A percentile compares a stretch with the other conserved stretches of the same genome.
Conservation (phyloP, 1,140 invertebrate genomes). For the Babylonia areolata region DNA sequence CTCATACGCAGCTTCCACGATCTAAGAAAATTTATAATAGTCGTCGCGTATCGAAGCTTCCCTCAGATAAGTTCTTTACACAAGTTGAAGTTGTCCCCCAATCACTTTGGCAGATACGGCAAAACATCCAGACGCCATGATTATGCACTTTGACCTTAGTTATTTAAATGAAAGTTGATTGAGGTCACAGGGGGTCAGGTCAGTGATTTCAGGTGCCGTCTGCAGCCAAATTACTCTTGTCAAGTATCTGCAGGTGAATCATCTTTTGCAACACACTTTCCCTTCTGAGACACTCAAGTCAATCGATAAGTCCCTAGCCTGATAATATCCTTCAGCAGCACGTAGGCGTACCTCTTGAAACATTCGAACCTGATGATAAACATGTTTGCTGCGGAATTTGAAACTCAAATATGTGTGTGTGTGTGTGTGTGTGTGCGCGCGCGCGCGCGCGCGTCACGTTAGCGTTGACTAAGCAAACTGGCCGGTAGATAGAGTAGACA, state of each 20-base stretch:
- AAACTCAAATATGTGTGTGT: background rate
- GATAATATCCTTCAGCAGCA: too few species aligned
- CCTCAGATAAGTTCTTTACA: background rate
- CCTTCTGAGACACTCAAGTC: too few species aligned
- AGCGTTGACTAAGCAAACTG: too few species aligned
- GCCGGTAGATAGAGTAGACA: too few species aligned
- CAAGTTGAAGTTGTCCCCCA: background rate
- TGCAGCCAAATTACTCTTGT: too few species aligned
- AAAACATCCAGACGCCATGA: conserved; percentile 62
- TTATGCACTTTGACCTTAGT: conserved; percentile 75
- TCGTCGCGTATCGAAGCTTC: too few species aligned
- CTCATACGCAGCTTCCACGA: background rate
- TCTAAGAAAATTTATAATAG: background rate
- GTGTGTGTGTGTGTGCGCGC: too few species aligned
- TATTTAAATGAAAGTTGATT: conserved; percentile 11
- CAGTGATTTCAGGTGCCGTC: background rate
- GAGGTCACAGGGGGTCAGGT: background rate
- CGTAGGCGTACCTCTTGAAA: too few species aligned
- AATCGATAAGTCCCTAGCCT: too few species aligned
- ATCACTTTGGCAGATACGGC: background rate
- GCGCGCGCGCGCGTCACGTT: too few species aligned
- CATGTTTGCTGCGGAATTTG: background rate
- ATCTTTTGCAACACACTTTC: background rate
- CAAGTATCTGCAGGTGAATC: background rate
- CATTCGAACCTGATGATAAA: too few species aligned